Conservation (phyloP, 2,888 invertebrate species). For the Callosobruchus maculatus region DNA sequence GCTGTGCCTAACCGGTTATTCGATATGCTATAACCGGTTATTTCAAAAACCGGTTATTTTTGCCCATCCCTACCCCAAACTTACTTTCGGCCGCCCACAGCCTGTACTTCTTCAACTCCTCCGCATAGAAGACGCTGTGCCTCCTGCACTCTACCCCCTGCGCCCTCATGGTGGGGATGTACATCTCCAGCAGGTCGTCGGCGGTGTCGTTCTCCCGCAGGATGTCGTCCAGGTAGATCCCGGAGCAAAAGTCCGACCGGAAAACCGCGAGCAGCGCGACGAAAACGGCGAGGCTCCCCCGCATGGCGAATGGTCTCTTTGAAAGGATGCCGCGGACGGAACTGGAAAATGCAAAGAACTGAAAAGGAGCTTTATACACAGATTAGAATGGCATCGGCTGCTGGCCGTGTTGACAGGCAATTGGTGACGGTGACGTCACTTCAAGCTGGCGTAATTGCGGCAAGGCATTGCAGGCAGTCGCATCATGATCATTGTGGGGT, state of each 20-base stretch:
- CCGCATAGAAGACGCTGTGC: slow-evolving; percentile 25
- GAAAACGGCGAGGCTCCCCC: neutral
- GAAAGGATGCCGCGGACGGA: neutral
- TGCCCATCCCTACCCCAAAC: slow-evolving; percentile 4
- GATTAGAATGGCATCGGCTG: neutral
- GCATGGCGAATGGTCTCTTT: neutral
- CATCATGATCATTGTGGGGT: neutral
- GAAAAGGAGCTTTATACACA: neutral
- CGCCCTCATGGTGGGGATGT: slow-evolving; percentile 22
- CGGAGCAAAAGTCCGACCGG: neutral
- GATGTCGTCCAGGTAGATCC: slow-evolving; percentile 10
- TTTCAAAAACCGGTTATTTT: too few relatives aligned
- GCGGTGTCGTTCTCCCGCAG: slow-evolving; percentile 4
- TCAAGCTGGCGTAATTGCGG: neutral
- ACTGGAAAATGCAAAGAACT: neutral
- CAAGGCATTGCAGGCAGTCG: neutral
- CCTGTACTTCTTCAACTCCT: slow-evolving; percentile 24
- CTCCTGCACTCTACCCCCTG: slow-evolving; percentile 22
- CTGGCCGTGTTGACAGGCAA: neutral
- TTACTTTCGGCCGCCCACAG: slow-evolving; percentile 33
- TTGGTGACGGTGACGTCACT: neutral
- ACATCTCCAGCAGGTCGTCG: slow-evolving; percentile 8
- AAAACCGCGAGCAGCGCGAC: neutral
- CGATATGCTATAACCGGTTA: too few relatives aligned
- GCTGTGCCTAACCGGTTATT: too few relatives aligned